Evolutionary conservation across 1,140 invertebrate genomes (phyloP).

Genomic region (Vollenhovia emeryi): DNA sequence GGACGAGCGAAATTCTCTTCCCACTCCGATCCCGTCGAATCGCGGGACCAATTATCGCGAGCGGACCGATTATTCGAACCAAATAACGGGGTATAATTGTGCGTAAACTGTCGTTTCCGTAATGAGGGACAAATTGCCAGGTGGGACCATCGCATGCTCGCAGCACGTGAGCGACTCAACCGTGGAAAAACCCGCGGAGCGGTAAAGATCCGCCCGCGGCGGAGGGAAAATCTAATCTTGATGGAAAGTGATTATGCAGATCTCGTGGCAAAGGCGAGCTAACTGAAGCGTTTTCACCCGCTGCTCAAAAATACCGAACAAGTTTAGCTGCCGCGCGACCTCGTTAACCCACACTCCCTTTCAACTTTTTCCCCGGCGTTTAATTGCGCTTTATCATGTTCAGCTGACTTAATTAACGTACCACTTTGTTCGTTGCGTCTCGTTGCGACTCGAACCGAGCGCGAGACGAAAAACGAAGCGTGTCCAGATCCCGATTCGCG

Average conservation of each 20-base stretch:
- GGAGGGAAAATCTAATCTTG: slow-evolving; percentile 41
- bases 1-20: slow-evolving; percentile 59
- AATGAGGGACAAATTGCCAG: slow-evolving; percentile 52
- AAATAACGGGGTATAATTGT: slow-evolving; percentile 9
- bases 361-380: neutral
- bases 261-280: slow-evolving; percentile 20
- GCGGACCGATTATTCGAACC: neutral
- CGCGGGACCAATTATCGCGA: neutral
- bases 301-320: slow-evolving; percentile 5
- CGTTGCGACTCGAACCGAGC: neutral
- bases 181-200: neutral
- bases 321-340: neutral
- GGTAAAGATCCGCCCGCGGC: neutral
- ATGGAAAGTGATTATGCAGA: slow-evolving; percentile 64
- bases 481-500: slow-evolving; percentile 14
- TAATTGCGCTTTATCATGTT: neutral
- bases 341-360: slow-evolving; percentile 8
- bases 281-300: slow-evolving; percentile 20
- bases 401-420: neutral
- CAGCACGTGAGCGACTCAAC: neutral
- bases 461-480: neutral
- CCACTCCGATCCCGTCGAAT: slow-evolving; percentile 20
- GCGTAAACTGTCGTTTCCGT: neutral
- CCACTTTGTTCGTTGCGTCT: neutral
- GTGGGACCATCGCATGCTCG: neutral